A percentile compares a stretch with the other conserved stretches of the same genome.
Conservation (phyloP, 2,797 vertebrate genomes). For the Macropus fuliginosus region DNA sequence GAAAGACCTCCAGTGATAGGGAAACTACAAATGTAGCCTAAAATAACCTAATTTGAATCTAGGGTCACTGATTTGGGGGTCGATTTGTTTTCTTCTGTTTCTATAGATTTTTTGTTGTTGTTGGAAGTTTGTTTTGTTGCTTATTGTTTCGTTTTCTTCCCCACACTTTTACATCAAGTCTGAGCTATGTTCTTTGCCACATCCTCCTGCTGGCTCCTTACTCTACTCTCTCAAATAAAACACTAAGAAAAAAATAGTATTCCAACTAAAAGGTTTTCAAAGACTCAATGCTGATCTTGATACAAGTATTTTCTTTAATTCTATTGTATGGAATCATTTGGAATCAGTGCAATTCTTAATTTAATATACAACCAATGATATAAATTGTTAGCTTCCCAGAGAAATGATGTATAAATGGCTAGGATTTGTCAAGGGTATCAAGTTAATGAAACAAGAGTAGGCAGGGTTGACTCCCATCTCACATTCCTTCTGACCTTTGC, state of each 20-base stretch:
- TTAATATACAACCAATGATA: neutral
- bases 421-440: neutral
- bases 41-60: neutral
- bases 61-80: neutral
- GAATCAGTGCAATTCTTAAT: neutral
- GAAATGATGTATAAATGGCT: neutral
- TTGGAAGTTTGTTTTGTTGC: too few species aligned
- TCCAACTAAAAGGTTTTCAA: neutral
- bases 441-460: neutral
- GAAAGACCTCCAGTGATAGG: neutral
- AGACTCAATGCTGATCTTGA: neutral
- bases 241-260: neutral
- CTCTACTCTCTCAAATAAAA: neutral
- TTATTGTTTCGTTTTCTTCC: too few species aligned
- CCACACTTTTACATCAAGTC: neutral
- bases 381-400: neutral
- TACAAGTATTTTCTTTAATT: neutral
- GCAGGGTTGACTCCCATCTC: neutral
- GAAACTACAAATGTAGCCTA: neutral
- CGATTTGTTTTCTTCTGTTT: neutral
- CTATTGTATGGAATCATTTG: neutral
- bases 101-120: neutral
- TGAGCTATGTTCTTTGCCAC: neutral
- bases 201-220: neutral
- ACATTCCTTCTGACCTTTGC: neutral